These are phyloP conservation scores for Eledona agricola DNA, from an alignment of 2,888 invertebrate genomes.

Conservation along the genomic window DNA sequence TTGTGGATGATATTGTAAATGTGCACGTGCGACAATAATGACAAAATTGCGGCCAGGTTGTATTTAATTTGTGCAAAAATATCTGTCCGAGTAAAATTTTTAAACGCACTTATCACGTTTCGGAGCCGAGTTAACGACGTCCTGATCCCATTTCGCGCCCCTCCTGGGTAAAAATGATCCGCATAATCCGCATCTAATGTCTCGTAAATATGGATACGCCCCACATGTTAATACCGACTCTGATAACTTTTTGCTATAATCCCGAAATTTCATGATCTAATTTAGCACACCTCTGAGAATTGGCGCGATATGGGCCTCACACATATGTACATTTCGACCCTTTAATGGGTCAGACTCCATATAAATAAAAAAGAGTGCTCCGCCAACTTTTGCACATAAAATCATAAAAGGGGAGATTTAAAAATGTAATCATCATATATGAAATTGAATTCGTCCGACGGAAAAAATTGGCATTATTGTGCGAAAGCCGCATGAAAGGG, in stretches of 20 bases:
- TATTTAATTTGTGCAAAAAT: too few relatives aligned
- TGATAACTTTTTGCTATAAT: slow-evolving; percentile 56
- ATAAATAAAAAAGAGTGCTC: slow-evolving; percentile 33
- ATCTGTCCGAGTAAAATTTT: slow-evolving; percentile 9
- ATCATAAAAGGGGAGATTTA: slow-evolving; percentile 29
- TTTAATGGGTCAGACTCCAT: slow-evolving; percentile 37
- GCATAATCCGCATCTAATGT: slow-evolving; percentile 43
- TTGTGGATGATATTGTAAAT: too few relatives aligned
- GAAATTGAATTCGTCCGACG: slow-evolving; percentile 17
- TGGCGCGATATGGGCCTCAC: slow-evolving; percentile 46
- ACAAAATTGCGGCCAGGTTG: too few relatives aligned
- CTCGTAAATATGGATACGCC: slow-evolving; percentile 47
- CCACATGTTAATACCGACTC: slow-evolving; percentile 46
- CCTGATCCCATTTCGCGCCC: slow-evolving; percentile 36
- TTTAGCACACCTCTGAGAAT: slow-evolving; percentile 56
- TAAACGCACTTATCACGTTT: slow-evolving; percentile 33
- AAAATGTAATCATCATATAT: slow-evolving; percentile 31
- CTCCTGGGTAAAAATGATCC: slow-evolving; percentile 44
- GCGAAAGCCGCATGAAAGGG: slow-evolving; percentile 16
- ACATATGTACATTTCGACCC: slow-evolving; percentile 40
- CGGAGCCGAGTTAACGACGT: slow-evolving; percentile 32
- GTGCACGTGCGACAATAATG: too few relatives aligned
- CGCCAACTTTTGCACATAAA: slow-evolving; percentile 30
- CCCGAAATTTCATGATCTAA: slow-evolving; percentile 57
- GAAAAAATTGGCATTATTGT: slow-evolving; percentile 19